A percentile compares a stretch with the other conserved stretches of the same genome.
These are phyloP conservation scores for Cephalopachus bancanus DNA, from an alignment of 2,797 vertebrate species.

Conservation along the genomic window DNA sequence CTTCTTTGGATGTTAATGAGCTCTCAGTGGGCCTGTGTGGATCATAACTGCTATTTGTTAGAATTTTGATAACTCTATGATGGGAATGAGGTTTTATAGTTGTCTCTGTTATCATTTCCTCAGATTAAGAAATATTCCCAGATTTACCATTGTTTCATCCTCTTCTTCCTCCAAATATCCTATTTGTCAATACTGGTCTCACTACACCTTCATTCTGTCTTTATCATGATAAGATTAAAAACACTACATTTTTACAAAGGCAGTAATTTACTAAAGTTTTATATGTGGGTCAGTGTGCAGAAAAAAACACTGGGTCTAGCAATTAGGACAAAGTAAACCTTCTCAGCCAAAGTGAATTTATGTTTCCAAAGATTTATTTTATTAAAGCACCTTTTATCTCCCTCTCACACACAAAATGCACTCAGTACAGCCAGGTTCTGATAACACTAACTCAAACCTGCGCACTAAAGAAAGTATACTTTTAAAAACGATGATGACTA, in stretches of 20 bases:
- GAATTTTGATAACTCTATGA: not conserved
- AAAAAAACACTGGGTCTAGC: not conserved
- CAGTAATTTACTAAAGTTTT: conserved; percentile 30
- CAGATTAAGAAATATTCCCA: not conserved
- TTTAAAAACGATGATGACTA: not conserved
- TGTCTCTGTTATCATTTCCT: not conserved
- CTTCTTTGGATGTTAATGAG: not conserved
- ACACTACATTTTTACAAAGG: not conserved
- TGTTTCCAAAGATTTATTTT: conserved; percentile 45
- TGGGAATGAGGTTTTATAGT: not conserved
- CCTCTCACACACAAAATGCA: not conserved
- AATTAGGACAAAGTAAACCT: conserved; percentile 47
- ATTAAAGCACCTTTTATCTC: not conserved
- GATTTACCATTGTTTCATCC: not conserved
- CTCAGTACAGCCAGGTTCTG: not conserved
- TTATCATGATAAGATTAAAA: conserved; percentile 13
- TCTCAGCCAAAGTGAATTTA: conserved; percentile 28
- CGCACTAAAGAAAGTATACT: not conserved
- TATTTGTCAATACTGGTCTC: not conserved
- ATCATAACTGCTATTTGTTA: not conserved
- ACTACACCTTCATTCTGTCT: not conserved
- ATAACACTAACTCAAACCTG: not conserved
- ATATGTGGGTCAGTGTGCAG: not conserved
- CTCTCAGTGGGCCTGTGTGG: not conserved
- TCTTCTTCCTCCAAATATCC: not conserved